These are phyloP conservation scores for Agrochola lychnidis DNA, from an alignment of 2,888 invertebrate genomes.

Conservation along the genomic window DNA sequence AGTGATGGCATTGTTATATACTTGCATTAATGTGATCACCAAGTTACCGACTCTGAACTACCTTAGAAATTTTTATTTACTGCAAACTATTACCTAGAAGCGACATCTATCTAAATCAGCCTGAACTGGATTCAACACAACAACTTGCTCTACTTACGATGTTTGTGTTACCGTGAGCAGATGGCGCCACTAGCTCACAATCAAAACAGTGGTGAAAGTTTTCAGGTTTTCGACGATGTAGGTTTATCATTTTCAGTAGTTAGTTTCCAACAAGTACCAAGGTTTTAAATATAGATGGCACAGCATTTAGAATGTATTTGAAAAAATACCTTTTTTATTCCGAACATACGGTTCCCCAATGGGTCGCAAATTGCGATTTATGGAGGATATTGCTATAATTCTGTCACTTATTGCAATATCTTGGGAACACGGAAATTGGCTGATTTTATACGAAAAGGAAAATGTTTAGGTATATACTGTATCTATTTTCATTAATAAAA, in stretches of 20 bases:
- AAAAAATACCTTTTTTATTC: background rate
- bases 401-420: slow-evolving; percentile 20
- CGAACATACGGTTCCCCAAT: background rate
- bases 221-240: background rate
- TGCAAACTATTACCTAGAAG: background rate
- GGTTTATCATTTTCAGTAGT: background rate
- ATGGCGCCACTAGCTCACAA: slow-evolving; percentile 34
- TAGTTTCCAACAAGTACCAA: background rate
- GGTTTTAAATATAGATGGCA: slow-evolving; percentile 32
- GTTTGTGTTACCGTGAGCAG: slow-evolving; percentile 18
- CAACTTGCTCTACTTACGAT: slow-evolving; percentile 13
- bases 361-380: slow-evolving; percentile 16
- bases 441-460: background rate
- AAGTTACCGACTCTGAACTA: background rate
- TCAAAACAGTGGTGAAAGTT: background rate
- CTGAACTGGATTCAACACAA: slow-evolving; percentile 8
- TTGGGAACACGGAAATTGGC: slow-evolving; percentile 10
- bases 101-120: slow-evolving; percentile 49
- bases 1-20: background rate
- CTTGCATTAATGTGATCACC: too few species aligned
- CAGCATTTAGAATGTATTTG: background rate
- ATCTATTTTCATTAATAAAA: background rate
- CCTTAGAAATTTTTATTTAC: background rate
- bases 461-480: background rate
- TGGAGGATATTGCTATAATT: slow-evolving; percentile 35